Conservation (phyloP, 2,797 vertebrate species). For the Columba guinea region DNA sequence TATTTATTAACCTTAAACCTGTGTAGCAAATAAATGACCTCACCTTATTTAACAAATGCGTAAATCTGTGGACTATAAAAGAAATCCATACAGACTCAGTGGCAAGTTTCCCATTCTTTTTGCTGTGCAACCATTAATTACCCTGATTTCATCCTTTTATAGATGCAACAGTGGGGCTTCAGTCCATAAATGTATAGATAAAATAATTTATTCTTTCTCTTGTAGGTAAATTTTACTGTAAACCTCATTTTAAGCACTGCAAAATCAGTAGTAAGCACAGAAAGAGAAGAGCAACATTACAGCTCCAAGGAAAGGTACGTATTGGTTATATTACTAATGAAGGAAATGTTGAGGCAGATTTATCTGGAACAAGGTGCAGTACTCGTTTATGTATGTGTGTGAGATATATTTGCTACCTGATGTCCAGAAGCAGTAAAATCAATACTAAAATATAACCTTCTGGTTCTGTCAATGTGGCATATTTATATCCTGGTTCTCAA, state of each 20-base stretch:
- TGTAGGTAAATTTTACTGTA: constrained; percentile 94
- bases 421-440: not conserved
- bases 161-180: not conserved
- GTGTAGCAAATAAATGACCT: not conserved
- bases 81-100: not conserved
- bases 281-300: constrained; percentile 79
- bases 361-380: not conserved
- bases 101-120: not conserved
- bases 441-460: not conserved
- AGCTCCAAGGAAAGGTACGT: constrained; percentile 71
- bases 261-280: constrained; percentile 82
- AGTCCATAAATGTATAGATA: fast-evolving
- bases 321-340: not conserved
- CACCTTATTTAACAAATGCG: not conserved
- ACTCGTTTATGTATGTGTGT: fast-evolving
- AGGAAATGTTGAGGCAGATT: not conserved
- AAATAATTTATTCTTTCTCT: not conserved
- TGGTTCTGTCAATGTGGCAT: not conserved
- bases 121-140: not conserved
- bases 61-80: not conserved
- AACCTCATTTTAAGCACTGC: constrained; percentile 90
- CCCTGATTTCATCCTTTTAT: not conserved
- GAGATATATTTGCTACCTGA: not conserved
- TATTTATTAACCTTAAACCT: not conserved
- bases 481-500: not conserved